Conservation (phyloP, 2,113 vertebrate genomes). For the Actinemys pallida region DNA sequence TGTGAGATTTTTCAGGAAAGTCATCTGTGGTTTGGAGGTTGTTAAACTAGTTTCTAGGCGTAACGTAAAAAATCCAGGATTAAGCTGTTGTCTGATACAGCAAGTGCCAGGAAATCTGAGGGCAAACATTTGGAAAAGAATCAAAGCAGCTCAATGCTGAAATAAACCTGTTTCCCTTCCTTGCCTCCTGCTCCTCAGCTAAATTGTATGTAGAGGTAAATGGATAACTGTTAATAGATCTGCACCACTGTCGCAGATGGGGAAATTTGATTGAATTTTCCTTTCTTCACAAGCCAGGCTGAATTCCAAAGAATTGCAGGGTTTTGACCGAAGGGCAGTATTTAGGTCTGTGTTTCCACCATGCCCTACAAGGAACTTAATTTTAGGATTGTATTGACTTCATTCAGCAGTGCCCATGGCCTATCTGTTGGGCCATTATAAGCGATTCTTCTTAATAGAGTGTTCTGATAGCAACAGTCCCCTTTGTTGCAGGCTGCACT, state of each 20-base stretch:
- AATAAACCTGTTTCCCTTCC: neutral
- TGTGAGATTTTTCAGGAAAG: neutral
- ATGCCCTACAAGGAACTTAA: neutral
- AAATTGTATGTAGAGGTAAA: neutral
- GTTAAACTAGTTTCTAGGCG: neutral
- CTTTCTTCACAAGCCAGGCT: neutral
- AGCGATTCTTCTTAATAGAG: neutral
- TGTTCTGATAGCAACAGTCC: neutral
- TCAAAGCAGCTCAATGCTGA: neutral
- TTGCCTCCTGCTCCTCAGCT: neutral
- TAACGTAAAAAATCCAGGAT: neutral
- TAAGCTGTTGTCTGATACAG: neutral
- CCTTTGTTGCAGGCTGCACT: slow-evolving; percentile 5
- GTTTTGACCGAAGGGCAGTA: neutral
- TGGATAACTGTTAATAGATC: neutral
- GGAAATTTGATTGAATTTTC: neutral
- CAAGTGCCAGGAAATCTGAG: neutral
- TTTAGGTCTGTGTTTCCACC: neutral
- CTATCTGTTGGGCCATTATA: neutral
- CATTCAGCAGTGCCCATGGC: neutral
- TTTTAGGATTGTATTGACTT: neutral
- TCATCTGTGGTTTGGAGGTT: neutral
- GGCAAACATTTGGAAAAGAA: neutral
- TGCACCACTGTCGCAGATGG: neutral
- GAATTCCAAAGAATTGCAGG: neutral